Evolutionary conservation across 2,113 vertebrate genomes (phyloP).

Genomic region (Columba janthina): DNA sequence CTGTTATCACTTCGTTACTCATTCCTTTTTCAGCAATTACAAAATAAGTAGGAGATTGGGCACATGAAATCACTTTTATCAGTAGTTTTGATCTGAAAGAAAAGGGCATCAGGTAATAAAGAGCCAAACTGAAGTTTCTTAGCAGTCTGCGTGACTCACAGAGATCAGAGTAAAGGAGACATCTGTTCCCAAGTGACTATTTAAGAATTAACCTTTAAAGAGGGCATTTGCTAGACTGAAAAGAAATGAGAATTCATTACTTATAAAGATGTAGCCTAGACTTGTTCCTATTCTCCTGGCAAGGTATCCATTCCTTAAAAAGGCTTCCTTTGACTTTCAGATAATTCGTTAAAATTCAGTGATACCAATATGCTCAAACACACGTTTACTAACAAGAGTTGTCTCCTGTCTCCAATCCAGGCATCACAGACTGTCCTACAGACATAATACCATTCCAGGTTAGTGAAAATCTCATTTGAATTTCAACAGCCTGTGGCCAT

Average conservation of each 20-base stretch:
- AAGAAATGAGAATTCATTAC: slow-evolving; percentile 49
- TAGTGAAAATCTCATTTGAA: slow-evolving; percentile 27
- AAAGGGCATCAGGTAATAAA: background rate
- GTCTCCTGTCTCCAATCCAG: background rate
- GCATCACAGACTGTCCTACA: background rate
- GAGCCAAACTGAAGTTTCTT: slow-evolving; percentile 4
- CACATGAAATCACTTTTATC: background rate
- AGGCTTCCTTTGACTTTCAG: background rate
- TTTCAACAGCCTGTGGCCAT: slow-evolving; percentile 1
- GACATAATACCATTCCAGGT: background rate
- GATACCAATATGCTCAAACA: background rate
- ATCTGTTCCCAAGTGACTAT: slow-evolving; percentile 25
- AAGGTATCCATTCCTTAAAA: background rate
- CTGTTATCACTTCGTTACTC: background rate
- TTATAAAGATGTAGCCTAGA: background rate
- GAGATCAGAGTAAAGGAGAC: slow-evolving; percentile 18
- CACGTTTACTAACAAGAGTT: background rate
- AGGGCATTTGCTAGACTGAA: slow-evolving; percentile 29
- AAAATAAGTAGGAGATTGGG: background rate
- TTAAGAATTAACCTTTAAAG: slow-evolving; percentile 63
- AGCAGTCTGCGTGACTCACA: background rate
- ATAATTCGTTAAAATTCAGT: background rate
- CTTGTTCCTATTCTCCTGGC: background rate
- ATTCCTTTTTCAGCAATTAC: background rate
- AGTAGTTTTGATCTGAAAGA: background rate